These are phyloP conservation scores for Furcifer pardalis DNA, from an alignment of 2,797 vertebrate genomes.

Conservation along the genomic window DNA sequence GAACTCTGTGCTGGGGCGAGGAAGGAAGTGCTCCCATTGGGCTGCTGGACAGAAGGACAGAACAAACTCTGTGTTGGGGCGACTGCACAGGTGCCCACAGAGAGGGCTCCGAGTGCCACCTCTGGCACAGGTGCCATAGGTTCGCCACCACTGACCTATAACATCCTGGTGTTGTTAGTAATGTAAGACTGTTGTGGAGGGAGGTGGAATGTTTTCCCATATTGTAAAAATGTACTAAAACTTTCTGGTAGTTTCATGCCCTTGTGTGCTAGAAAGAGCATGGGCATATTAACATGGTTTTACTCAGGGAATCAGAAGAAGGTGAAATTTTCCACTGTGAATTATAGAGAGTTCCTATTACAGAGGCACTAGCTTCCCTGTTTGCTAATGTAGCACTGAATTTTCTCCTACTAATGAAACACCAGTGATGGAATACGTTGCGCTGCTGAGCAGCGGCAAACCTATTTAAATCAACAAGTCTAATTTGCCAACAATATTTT, in stretches of 20 bases:
- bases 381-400: constrained; percentile 7
- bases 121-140: too few relatives aligned
- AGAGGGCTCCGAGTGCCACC: too few relatives aligned
- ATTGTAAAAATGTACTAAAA: background rate
- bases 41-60: too few relatives aligned
- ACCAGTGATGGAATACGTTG: constrained; percentile 7
- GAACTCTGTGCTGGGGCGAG: too few relatives aligned
- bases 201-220: background rate
- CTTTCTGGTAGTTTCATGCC: background rate
- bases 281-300: background rate
- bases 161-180: background rate
- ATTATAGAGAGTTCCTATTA: constrained; percentile 3
- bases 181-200: background rate
- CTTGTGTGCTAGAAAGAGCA: background rate
- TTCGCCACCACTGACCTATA: too few relatives aligned
- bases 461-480: constrained; percentile 36
- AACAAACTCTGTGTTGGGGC: too few relatives aligned
- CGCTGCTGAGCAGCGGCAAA: constrained; percentile 19
- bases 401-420: constrained; percentile 33
- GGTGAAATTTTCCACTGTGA: background rate
- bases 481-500: constrained; percentile 42
- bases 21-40: too few relatives aligned
- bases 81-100: too few relatives aligned
- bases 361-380: background rate
- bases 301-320: background rate